Evolutionary conservation across 1,140 invertebrate genomes (phyloP), one percentile per base, ranked within the genome.

Genomic region (Drosophila pseudoobscura): DNA sequence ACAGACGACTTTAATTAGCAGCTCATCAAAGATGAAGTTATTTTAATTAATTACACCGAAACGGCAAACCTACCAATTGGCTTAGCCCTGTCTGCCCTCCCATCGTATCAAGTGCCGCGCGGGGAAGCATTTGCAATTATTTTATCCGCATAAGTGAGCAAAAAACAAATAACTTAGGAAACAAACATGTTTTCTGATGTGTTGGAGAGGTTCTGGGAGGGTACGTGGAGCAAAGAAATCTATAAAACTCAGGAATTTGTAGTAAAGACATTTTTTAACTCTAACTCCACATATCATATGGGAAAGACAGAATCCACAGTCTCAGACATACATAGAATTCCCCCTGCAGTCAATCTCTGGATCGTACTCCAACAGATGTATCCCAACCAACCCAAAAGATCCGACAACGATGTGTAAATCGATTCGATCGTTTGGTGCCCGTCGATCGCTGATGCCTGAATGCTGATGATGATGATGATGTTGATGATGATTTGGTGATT

Each of bases 401-500:
- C 63, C 46, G 20, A 51, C 57, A 85, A 85, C 78, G 78, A 83
- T 87, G 83, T 88, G 83, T 88, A 88, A 88, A 88, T 89, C 83
- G 83, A 88, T 83, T 88, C 71, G 24, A 69, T 70, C 75, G 78
- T 77, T 88, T 87, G 83, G 80, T 77, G 80, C 73, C 35, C 56
- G 53, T 57, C 58, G 66, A 85, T 87, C 77, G 58, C 60, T 46
- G 74, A 11, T 20, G 31, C 51, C 29, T 64, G 64, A 26, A 24
- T 52, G 56, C 47, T 58, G 75, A 69, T 74, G 69, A 64, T 58
- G 75, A 69, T 74, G 69, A 64, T 87, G 75, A 78, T 87, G 83
- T 82, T 82, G 82, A 87, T 87, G 83, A 87, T 87, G 83, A 87
- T 87, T 87, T 87, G 83, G 78, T 82, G 83, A 87, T 87, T 87